These are phyloP conservation scores for Oreotrochilus melanogaster DNA, from an alignment of 2,113 vertebrate genomes.

Conservation along the genomic window DNA sequence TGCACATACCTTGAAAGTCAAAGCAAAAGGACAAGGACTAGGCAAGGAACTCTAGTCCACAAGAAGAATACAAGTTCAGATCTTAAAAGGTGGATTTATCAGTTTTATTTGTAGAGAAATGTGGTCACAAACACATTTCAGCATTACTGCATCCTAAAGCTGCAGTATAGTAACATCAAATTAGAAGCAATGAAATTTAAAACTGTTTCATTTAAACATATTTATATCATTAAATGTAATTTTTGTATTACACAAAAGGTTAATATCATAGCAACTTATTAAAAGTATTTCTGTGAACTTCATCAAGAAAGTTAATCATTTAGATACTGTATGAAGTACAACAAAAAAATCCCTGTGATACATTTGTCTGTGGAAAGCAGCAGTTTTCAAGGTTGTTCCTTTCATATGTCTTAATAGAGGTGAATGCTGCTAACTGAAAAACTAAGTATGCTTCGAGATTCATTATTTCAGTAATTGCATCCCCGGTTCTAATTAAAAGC, in stretches of 20 bases:
- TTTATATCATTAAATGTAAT: conserved; percentile 36
- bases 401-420: conserved; percentile 61
- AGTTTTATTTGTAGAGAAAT: neutral
- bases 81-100: neutral
- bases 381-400: conserved; percentile 60
- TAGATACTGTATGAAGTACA: conserved; percentile 24
- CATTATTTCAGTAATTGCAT: conserved; percentile 65
- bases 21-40: neutral
- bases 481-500: conserved; percentile 54
- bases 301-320: conserved; percentile 67
- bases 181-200: neutral
- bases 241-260: conserved; percentile 58
- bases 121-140: neutral
- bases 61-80: neutral
- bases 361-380: neutral
- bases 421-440: conserved; percentile 54
- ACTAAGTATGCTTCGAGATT: conserved; percentile 48
- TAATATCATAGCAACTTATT: conserved; percentile 49
- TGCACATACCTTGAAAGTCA: neutral
- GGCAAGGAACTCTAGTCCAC: neutral
- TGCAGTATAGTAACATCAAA: neutral
- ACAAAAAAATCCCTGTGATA: conserved; percentile 34
- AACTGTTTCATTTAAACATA: neutral
- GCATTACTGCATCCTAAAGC: neutral
- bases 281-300: conserved; percentile 15